A percentile compares a stretch with the other conserved stretches of the same genome.
These are phyloP conservation scores for Bhutanitis thaidina DNA, from an alignment of 2,888 invertebrate genomes.

Conservation along the genomic window DNA sequence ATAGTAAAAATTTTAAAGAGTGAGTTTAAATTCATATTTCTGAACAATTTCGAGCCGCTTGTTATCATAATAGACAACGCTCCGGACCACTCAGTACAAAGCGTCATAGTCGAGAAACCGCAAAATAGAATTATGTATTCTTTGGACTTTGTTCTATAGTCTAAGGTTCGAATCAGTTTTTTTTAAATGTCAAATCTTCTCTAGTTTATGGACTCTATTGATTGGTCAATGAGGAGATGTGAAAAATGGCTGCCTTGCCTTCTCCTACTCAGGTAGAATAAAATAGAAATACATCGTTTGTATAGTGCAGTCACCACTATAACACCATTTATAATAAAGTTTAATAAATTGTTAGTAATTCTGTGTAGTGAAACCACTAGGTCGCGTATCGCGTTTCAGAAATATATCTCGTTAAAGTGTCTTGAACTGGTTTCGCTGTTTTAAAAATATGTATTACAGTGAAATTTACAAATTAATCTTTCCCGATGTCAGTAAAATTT, in stretches of 20 bases:
- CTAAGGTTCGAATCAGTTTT: background rate
- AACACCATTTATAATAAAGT: slow-evolving; percentile 30
- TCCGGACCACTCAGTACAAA: too few relatives aligned
- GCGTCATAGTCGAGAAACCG: too few relatives aligned
- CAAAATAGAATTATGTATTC: too few relatives aligned
- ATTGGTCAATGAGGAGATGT: slow-evolving; percentile 80
- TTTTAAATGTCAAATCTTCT: slow-evolving; percentile 50
- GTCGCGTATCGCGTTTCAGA: slow-evolving; percentile 30
- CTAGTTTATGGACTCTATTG: slow-evolving; percentile 72
- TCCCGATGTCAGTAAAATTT: background rate
- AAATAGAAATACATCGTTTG: slow-evolving; percentile 49
- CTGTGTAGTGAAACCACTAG: slow-evolving; percentile 36
- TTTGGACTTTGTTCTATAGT: too few relatives aligned
- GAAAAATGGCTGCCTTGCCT: slow-evolving; percentile 92
- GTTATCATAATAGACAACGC: too few relatives aligned
- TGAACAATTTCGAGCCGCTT: too few relatives aligned
- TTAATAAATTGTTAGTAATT: slow-evolving; percentile 33
- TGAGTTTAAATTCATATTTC: too few relatives aligned
- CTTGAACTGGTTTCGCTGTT: slow-evolving; percentile 43
- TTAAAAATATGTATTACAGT: slow-evolving; percentile 20
- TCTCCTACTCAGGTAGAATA: slow-evolving; percentile 89
- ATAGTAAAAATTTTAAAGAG: too few relatives aligned
- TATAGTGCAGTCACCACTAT: slow-evolving; percentile 32
- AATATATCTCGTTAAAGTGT: slow-evolving; percentile 52
- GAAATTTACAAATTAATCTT: slow-evolving; percentile 9